These are phyloP conservation scores for Meles meles DNA, from an alignment of 2,113 vertebrate genomes.

Conservation along the genomic window DNA sequence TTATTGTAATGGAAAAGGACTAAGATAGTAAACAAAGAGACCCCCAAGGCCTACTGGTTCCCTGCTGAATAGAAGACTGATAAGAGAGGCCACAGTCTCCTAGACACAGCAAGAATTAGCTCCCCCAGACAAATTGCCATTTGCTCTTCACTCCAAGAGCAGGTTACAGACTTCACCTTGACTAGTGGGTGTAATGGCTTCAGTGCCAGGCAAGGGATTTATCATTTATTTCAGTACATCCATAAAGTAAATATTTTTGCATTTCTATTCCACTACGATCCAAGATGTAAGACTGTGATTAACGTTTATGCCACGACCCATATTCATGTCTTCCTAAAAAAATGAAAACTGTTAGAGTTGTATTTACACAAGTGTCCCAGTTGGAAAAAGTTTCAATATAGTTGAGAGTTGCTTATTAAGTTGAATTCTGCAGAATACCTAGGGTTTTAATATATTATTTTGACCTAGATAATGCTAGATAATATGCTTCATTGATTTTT, in stretches of 20 bases:
- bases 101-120: constrained; percentile 52
- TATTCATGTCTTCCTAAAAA: constrained; percentile 32
- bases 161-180: constrained; percentile 53
- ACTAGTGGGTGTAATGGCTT: constrained; percentile 47
- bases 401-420: constrained; percentile 61
- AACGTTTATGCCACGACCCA: not conserved
- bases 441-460: constrained; percentile 66
- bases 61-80: constrained; percentile 65
- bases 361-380: constrained; percentile 52
- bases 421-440: constrained; percentile 55
- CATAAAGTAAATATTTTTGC: constrained; percentile 48
- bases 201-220: constrained; percentile 21
- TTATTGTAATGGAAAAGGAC: constrained; percentile 74
- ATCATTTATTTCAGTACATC: constrained; percentile 17
- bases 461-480: constrained; percentile 62
- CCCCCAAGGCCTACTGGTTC: constrained; percentile 64
- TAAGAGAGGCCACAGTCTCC: constrained; percentile 49
- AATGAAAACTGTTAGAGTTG: constrained; percentile 42
- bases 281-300: not conserved
- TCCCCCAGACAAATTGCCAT: constrained; percentile 57
- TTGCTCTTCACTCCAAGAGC: constrained; percentile 2
- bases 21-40: constrained; percentile 73
- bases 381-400: constrained; percentile 58
- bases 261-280: not conserved
- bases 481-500: constrained; percentile 61